Base-by-base conservation (phyloP, 1,140 invertebrate genomes). In the Listronotus oregonensis region DNA sequence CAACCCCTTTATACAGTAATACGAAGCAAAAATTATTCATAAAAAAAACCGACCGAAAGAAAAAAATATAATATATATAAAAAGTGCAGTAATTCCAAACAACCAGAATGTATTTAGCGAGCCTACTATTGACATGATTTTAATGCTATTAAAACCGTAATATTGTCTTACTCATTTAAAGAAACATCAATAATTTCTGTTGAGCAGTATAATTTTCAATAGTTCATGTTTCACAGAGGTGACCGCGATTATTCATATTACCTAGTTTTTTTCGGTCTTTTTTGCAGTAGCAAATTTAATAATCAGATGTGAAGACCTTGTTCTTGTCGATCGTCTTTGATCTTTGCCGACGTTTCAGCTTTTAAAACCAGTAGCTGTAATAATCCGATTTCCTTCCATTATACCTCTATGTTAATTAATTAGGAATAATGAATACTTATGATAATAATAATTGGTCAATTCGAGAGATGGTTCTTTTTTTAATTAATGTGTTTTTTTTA, bases 391-490 rank as follows among this genome's bases (percentile, higher is more conserved):
- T 39, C 31, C 46, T 44, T 49, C 46, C 46, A 59, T 59, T 50
- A 49, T 59, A 14, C 43, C 27, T 59, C 21, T 44, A 59, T 59
- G 57, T 49, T 59, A 59, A 59, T 59, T 59, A 59, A 59, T 49
- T 50, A 42, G 12, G 18, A 57, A 44, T 57, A 43, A 49, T 50
- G 44, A 59, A 59, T 59, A 57, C 43, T 57, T 57, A 57, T 57
- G 54, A 55, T 55, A 39, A 40, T 39, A 37, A 15, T 55, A 55
- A 55, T n/a, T 55, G 51, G 51, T 27, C 21, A 27, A 3, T 27
- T 27, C 21, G 21, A 27, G 21, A 27, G 21, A 27, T 27, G 21
- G 21, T 1, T 27, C 5, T 5, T 27, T 27, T 27, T 27, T 27
- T 27, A 27, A 27, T 27, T 27, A 27, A 27, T 27, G 2, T 27